phyloP scores from a whole-genome alignment of 2,797 vertebrate genomes.

The Lophius americanus region DNA sequence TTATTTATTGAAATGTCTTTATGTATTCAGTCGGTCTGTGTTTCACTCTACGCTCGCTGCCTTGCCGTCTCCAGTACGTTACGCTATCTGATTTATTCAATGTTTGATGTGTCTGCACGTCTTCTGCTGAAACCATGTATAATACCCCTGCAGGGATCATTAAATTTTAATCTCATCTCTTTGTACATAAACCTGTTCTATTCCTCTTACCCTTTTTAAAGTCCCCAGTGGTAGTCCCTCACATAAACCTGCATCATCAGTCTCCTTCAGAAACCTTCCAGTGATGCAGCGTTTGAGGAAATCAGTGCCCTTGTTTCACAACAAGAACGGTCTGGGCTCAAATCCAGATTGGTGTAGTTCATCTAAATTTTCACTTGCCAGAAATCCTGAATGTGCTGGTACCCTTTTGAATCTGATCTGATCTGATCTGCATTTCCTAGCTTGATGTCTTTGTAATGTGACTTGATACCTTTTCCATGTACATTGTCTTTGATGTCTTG shows the following conservation, averaged over 20 bases:
- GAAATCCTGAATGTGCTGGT: no score
- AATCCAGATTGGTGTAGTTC: no score
- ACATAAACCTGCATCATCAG: constrained; percentile 3
- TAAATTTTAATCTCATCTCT: constrained; percentile 62
- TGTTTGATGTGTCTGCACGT: constrained; percentile 36
- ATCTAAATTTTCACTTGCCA: no score
- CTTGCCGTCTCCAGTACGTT: constrained; percentile 3
- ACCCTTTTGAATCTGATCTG: no score
- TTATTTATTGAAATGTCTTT: constrained; percentile 20
- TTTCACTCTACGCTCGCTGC: constrained; percentile 12
- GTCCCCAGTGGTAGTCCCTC: constrained; percentile 23
- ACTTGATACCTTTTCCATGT: no score
- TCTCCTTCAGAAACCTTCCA: constrained; percentile 15
- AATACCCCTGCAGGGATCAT: constrained; percentile 53
- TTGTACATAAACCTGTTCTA: constrained; percentile 54
- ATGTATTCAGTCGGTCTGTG: constrained; percentile 15
- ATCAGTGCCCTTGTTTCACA: neutral
- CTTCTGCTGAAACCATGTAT: constrained; percentile 37
- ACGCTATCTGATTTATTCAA: constrained; percentile 40
- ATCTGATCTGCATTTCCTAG: no score
- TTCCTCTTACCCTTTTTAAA: constrained; percentile 7
- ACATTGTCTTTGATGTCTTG: no score
- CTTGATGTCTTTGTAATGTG: no score
- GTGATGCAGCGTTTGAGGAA: constrained; percentile 7
- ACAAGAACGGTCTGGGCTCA: no score